phyloP scores from a whole-genome alignment of 2,888 invertebrate genomes.

The Chaetogeoica ovagalla region DNA sequence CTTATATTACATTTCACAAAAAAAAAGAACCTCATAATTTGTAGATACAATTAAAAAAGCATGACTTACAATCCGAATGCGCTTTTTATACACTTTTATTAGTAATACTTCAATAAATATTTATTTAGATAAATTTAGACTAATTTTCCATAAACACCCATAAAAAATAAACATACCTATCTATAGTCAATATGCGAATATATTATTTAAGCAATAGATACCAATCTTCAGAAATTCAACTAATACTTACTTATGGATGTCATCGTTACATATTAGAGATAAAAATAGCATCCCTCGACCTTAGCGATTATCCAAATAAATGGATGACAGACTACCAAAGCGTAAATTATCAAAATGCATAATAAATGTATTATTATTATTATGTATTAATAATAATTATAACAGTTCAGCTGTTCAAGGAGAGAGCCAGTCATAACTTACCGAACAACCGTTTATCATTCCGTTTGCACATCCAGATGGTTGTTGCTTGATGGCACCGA shows the following conservation, averaged over 20 bases:
- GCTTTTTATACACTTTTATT: too few relatives aligned
- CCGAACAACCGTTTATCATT: conserved; percentile 50
- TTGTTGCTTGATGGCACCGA: conserved; percentile 37
- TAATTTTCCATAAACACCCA: too few relatives aligned
- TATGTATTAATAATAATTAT: conserved; percentile 1
- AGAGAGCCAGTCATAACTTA: conserved; percentile 13
- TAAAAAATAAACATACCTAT: too few relatives aligned
- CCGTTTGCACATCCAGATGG: conserved; percentile 46
- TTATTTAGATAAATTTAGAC: too few relatives aligned
- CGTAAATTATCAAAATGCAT: neutral
- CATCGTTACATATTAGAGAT: neutral
- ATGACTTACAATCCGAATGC: too few relatives aligned
- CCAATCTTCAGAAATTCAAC: neutral
- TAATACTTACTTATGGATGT: neutral
- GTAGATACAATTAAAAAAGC: too few relatives aligned
- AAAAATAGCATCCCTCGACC: neutral
- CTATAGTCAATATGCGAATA: too few relatives aligned
- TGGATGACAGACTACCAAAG: neutral
- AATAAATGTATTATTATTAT: neutral
- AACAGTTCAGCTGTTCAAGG: neutral
- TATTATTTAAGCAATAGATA: neutral
- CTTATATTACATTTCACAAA: too few relatives aligned
- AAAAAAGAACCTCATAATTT: too few relatives aligned
- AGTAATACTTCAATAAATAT: too few relatives aligned
- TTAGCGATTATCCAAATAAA: conserved; percentile 7